These are phyloP conservation scores for Carcharodon carcharias DNA, from an alignment of 2,797 vertebrate genomes.

Conservation along the genomic window DNA sequence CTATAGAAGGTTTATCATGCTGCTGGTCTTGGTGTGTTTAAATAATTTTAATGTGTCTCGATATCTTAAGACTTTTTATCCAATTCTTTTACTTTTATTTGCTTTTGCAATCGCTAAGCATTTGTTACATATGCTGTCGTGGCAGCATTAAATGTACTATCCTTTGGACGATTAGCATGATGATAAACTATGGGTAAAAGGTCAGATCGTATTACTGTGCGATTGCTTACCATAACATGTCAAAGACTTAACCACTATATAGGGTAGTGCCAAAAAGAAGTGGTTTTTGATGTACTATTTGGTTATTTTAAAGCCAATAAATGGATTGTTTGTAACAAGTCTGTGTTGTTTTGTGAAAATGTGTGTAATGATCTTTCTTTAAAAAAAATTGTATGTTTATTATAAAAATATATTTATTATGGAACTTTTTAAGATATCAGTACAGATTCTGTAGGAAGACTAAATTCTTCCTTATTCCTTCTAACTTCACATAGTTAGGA, in stretches of 20 bases:
- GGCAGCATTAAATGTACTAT: slow-evolving; percentile 9
- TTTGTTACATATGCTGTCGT: background rate
- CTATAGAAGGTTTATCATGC: background rate
- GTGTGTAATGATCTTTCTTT: background rate
- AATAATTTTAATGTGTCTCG: slow-evolving; percentile 17
- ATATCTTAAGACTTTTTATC: slow-evolving; percentile 11
- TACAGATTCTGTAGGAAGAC: background rate
- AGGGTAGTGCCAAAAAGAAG: slow-evolving; percentile 82
- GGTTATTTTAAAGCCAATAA: slow-evolving; percentile 70
- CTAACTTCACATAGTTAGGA: background rate
- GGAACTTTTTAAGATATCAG: background rate
- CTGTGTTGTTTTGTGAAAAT: background rate
- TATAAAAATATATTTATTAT: background rate
- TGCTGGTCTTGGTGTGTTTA: slow-evolving; percentile 5
- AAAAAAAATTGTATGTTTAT: background rate
- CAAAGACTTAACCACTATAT: slow-evolving; percentile 57
- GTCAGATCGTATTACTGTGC: slow-evolving; percentile 13
- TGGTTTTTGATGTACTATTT: slow-evolving; percentile 69
- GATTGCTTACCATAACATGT: background rate
- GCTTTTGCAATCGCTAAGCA: slow-evolving; percentile 31
- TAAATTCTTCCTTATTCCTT: background rate
- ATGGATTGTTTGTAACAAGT: slow-evolving; percentile 73
- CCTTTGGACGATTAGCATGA: background rate
- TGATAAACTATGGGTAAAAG: slow-evolving; percentile 23
- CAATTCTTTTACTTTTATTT: slow-evolving; percentile 42